Percentiles rank a stretch among this genome's conserved stretches.
Conservation (phyloP, 2,888 invertebrate species). For the Spialia ferax region DNA sequence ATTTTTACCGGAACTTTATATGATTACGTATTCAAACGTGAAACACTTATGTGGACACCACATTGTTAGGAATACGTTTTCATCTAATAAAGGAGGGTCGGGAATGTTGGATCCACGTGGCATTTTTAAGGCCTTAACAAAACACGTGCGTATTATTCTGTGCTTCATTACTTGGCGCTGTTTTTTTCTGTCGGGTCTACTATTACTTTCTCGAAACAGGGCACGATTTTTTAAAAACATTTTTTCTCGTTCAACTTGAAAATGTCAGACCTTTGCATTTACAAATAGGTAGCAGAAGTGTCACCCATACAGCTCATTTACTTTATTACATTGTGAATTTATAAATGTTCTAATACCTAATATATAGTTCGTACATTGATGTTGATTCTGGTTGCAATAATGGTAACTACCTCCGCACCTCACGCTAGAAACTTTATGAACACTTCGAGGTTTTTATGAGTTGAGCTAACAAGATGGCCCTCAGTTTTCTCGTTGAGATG, state of each 20-base stretch:
- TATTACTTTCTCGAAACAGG: background rate
- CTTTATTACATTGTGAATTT: too few relatives aligned
- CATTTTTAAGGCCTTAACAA: conserved; percentile 5
- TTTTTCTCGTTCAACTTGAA: too few relatives aligned
- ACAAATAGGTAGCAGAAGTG: too few relatives aligned
- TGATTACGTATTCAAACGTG: conserved; percentile 1
- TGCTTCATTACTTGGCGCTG: conserved; percentile 1
- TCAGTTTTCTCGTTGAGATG: conserved; percentile 11
- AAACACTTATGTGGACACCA: conserved; percentile 8
- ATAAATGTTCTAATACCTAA: background rate
- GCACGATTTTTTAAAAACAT: background rate
- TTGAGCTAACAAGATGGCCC: conserved; percentile 24
- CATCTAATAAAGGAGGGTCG: conserved; percentile 5
- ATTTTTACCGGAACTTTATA: background rate
- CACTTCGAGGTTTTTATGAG: conserved; percentile 8
- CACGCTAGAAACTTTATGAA: background rate
- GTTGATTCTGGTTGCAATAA: background rate
- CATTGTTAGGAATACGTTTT: background rate
- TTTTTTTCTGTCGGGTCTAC: background rate
- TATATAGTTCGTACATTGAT: too few relatives aligned
- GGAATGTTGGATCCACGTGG: background rate
- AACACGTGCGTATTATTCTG: conserved; percentile 10
- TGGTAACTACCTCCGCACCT: background rate
- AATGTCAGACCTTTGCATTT: background rate
- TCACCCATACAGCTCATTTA: too few relatives aligned